Evolutionary conservation across 1,140 invertebrate species (phyloP).

Genomic region (Anastatus disparis): DNA sequence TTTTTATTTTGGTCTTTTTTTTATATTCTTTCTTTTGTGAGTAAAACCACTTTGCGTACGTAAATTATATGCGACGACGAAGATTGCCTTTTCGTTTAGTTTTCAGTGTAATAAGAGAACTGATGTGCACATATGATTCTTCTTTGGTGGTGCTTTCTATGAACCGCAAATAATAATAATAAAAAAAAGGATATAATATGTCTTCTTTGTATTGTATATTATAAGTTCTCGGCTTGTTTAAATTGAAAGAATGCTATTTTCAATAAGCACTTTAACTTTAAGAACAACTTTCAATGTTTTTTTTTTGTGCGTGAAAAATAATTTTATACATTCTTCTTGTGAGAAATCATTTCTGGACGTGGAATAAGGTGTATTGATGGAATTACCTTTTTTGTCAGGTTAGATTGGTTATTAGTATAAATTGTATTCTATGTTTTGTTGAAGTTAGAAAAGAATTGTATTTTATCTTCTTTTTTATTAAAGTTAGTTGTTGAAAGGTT

Average conservation of each 20-base stretch:
- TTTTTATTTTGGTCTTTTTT: background rate
- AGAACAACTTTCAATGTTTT: background rate
- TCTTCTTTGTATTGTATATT: no score
- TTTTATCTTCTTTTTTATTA: no score
- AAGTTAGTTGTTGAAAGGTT: no score
- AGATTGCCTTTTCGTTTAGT: conserved; percentile 31
- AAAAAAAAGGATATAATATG: no score
- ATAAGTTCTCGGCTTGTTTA: background rate
- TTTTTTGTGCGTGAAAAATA: no score
- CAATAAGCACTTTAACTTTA: background rate
- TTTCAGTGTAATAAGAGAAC: conserved; percentile 4
- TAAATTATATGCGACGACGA: conserved; percentile 21
- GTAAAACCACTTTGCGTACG: background rate
- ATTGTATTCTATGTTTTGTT: no score
- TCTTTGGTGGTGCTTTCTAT: conserved; percentile 6
- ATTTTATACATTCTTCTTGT: no score
- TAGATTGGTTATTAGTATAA: background rate
- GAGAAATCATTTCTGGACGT: no score
- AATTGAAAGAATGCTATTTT: conserved; percentile 37
- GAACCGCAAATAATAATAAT: no score
- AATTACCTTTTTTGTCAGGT: background rate
- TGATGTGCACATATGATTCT: background rate
- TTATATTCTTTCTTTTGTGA: background rate
- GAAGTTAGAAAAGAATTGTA: no score
- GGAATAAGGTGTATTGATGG: no score